These are phyloP conservation scores for Odocoileus virginianus DNA, from an alignment of 2,113 vertebrate genomes.

Conservation along the genomic window DNA sequence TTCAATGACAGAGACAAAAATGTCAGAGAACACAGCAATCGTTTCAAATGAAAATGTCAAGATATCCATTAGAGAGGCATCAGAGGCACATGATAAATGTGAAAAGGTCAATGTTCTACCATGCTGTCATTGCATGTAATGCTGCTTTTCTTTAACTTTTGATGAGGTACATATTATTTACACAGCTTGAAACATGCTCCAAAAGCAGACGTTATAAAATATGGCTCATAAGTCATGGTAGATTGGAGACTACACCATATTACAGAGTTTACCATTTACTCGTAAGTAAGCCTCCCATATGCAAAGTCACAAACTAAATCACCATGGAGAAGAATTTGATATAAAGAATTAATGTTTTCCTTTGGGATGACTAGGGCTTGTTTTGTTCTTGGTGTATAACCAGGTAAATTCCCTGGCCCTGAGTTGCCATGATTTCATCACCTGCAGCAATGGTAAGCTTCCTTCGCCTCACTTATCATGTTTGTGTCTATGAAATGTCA, in stretches of 20 bases:
- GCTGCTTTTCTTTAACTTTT: slow-evolving; percentile 36
- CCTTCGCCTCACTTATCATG: neutral
- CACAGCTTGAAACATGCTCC: neutral
- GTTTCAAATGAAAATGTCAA: slow-evolving; percentile 59
- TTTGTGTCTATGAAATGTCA: neutral
- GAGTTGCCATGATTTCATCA: neutral
- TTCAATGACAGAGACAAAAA: slow-evolving; percentile 52
- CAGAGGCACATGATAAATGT: neutral
- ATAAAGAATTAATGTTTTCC: slow-evolving; percentile 5
- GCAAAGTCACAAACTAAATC: neutral
- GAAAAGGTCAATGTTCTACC: slow-evolving; percentile 54
- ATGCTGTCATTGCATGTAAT: neutral
- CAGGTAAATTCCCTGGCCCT: neutral
- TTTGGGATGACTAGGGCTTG: neutral
- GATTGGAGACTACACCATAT: neutral
- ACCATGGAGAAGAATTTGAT: neutral
- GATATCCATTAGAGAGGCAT: slow-evolving; percentile 40
- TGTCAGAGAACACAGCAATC: slow-evolving; percentile 32
- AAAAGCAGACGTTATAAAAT: neutral
- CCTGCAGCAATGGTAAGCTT: neutral
- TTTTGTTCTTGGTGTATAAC: neutral
- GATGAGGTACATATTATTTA: slow-evolving; percentile 10
- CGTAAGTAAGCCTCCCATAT: neutral
- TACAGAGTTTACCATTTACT: neutral
- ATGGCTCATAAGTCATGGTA: neutral